Conservation (phyloP, 2,888 invertebrate species). For the Trichogramma evanescens region DNA sequence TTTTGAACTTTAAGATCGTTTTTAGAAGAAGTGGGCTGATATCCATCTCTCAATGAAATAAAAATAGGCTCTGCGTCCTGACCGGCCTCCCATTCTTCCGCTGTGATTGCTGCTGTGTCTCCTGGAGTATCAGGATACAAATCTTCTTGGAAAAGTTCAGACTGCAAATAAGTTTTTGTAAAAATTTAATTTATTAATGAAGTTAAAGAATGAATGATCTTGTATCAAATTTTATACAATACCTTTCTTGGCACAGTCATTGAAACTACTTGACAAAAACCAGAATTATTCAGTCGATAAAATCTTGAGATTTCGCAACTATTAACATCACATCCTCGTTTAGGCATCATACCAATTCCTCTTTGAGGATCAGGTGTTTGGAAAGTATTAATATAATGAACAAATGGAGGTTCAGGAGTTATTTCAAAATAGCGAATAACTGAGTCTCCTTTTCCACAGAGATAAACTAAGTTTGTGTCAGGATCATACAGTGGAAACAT, state of each 20-base stretch:
- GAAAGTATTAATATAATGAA: conserved; percentile 95
- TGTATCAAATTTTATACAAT: conserved; percentile 21
- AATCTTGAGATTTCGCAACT: conserved; percentile 93
- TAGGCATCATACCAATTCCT: conserved; percentile 96
- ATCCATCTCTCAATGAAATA: conserved; percentile 82
- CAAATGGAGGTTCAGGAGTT: conserved; percentile 87
- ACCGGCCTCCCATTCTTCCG: conserved; percentile 88
- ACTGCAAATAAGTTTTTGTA: conserved; percentile 47
- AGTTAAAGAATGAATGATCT: not conserved
- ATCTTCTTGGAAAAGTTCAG: conserved; percentile 95
- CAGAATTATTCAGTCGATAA: conserved; percentile 90
- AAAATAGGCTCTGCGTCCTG: conserved; percentile 85
- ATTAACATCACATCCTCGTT: conserved; percentile 89
- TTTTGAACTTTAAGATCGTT: conserved; percentile 67
- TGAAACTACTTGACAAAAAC: conserved; percentile 89
- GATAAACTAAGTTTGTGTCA: conserved; percentile 87
- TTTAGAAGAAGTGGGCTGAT: conserved; percentile 55
- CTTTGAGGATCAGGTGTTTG: conserved; percentile 96
- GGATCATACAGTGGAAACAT: conserved; percentile 96
- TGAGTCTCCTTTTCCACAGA: conserved; percentile 97
- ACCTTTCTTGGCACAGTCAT: conserved; percentile 96
- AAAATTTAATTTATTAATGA: not conserved
- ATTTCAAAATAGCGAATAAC: conserved; percentile 93
- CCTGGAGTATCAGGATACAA: conserved; percentile 92
- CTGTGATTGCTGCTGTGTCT: conserved; percentile 79